Conservation (phyloP, 2,888 invertebrate species). For the Polylopha cassiicola region DNA sequence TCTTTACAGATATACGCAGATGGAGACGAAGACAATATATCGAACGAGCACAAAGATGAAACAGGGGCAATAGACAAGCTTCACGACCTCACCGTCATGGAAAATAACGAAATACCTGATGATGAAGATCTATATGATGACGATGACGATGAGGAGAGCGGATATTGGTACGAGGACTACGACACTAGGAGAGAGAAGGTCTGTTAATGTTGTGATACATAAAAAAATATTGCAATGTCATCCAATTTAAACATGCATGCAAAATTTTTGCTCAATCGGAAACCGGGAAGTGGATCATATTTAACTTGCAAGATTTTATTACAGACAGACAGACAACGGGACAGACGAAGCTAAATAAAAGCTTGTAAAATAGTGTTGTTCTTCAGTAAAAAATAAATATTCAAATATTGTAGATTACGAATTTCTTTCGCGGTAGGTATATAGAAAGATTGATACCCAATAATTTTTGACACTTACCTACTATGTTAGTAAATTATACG, state of each 20-base stretch:
- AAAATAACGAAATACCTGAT: constrained; percentile 48
- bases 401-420: too few relatives aligned
- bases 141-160: constrained; percentile 55
- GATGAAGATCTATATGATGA: constrained; percentile 56
- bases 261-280: neutral
- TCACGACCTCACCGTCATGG: constrained; percentile 57
- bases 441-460: too few relatives aligned
- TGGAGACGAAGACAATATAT: constrained; percentile 48
- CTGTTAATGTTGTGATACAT: constrained; percentile 4
- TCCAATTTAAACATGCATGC: constrained; percentile 1
- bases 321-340: too few relatives aligned
- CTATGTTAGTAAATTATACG: too few relatives aligned
- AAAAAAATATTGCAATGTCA: too few relatives aligned
- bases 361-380: too few relatives aligned
- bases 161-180: constrained; percentile 63
- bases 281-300: too few relatives aligned
- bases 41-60: constrained; percentile 33
- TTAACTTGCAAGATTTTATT: too few relatives aligned
- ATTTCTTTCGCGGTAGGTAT: too few relatives aligned
- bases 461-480: too few relatives aligned
- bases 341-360: too few relatives aligned
- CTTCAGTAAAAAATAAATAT: too few relatives aligned
- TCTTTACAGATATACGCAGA: constrained; percentile 60
- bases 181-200: constrained; percentile 55
- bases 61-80: constrained; percentile 54